Evolutionary conservation across 2,888 invertebrate genomes (phyloP), one percentile per base, ranked within the genome.

Genomic region (Carterocephalus palaemon): DNA sequence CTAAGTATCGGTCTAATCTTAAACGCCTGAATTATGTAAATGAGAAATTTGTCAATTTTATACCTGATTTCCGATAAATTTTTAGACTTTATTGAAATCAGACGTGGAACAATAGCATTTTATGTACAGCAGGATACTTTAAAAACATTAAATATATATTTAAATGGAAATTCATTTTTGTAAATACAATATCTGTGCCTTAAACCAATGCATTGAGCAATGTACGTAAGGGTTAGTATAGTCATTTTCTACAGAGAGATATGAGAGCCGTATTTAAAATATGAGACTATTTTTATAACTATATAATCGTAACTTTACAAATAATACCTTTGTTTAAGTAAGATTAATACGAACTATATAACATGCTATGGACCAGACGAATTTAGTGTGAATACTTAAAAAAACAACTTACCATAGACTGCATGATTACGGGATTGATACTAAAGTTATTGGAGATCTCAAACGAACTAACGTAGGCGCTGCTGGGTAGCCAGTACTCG

Each of bases 401-500:
- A 53, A 52, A 46, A 20, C 40, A 53, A 84, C 85, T 86, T 54
- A 86, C 85, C 85, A 85, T 67, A 76, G 84, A 84, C 82, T 85
- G 83, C 85, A 86, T 86, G 85, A 86, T 84, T 81, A 74, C 52
- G 68, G 66, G 72, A 67, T 73, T 62, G 75, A 70, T 72, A 59
- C 68, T 77, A 77, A 64, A 57, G 53, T 74, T 65, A 60, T 56
- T 62, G 63, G 85, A 85, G 85, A 86, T 86, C 85, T 83, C 83
- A 86, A 86, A 86, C 85, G 84, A 86, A 86, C 86, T 86, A 75
- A 69, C 80, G 28, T 71, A 75, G 75, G 80, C 86, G 86, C 86
- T 86, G 80, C 86, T 85, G 84, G 60, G 26, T 50, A 50, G 52
- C 65, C 85, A 85, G 85, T 76, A 86, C 83, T 86, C 86, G 86